Evolutionary conservation across 2,888 invertebrate genomes (phyloP).

Genomic region (Xanthia togata): DNA sequence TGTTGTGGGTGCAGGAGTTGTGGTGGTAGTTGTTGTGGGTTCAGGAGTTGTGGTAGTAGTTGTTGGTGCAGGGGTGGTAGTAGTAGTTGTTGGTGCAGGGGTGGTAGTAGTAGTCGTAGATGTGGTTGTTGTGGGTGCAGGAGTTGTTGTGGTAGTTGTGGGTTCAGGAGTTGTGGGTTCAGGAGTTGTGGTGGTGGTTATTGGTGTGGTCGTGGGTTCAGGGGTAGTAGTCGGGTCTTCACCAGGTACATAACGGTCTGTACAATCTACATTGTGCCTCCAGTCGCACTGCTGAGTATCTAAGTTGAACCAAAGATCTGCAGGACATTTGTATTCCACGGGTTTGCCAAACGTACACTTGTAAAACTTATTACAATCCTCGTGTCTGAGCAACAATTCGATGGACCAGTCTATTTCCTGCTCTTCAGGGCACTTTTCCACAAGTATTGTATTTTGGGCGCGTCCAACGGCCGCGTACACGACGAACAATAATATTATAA

Average conservation of each 20-base stretch:
- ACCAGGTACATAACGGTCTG: constrained; percentile 77
- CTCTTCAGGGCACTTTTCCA: constrained; percentile 77
- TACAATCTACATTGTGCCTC: constrained; percentile 91
- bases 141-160: constrained; percentile 42
- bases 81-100: constrained; percentile 22
- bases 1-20: constrained; percentile 24
- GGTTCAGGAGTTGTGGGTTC: constrained; percentile 19
- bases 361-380: constrained; percentile 91
- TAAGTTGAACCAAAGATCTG: constrained; percentile 90
- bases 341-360: constrained; percentile 92
- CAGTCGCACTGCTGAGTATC: constrained; percentile 91
- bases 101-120: constrained; percentile 5
- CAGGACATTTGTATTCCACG: constrained; percentile 90
- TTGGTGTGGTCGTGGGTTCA: constrained; percentile 16
- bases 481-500: constrained; percentile 66
- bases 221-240: constrained; percentile 29
- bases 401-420: constrained; percentile 78
- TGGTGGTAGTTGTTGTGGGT: not conserved
- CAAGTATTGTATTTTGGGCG: constrained; percentile 57
- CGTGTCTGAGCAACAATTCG: constrained; percentile 89
- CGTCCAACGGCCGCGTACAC: constrained; percentile 67
- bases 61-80: constrained; percentile 45
- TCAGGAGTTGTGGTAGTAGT: constrained; percentile 37
- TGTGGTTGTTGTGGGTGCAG: constrained; percentile 38
- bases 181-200: constrained; percentile 37